Conservation (phyloP, 2,888 invertebrate species). For the Limnephilus auricula region DNA sequence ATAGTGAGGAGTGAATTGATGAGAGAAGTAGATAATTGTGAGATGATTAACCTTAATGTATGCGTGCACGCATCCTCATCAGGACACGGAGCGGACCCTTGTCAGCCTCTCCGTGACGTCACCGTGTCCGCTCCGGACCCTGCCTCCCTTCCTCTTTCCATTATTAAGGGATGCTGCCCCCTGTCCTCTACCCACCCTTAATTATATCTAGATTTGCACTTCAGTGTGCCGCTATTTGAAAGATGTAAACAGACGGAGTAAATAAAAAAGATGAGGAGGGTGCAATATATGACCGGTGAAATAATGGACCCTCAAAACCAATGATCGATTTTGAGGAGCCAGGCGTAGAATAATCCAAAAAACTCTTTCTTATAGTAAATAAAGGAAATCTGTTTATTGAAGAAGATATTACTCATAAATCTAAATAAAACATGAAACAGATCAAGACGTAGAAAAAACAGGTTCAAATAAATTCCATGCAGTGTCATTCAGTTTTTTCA, state of each 20-base stretch:
- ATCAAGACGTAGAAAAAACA: too few species aligned
- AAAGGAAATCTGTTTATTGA: neutral
- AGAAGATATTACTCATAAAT: too few species aligned
- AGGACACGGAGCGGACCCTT: constrained; percentile 59
- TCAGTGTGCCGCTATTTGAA: constrained; percentile 21
- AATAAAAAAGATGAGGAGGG: neutral
- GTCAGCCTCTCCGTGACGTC: constrained; percentile 57
- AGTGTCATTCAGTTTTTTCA: too few species aligned
- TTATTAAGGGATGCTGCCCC: constrained; percentile 54
- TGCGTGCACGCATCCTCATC: constrained; percentile 63
- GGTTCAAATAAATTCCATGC: too few species aligned
- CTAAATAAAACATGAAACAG: too few species aligned
- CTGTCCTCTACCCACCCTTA: constrained; percentile 38
- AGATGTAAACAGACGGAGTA: neutral
- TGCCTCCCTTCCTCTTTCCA: constrained; percentile 32
- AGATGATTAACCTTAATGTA: constrained; percentile 50
- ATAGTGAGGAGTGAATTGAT: constrained; percentile 5
- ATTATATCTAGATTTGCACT: constrained; percentile 55
- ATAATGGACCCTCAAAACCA: neutral
- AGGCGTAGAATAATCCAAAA: neutral
- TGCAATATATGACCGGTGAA: neutral
- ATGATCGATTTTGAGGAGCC: neutral
- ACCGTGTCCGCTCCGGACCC: constrained; percentile 40
- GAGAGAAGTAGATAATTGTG: neutral
- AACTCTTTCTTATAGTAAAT: neutral